A percentile compares a stretch with the other conserved stretches of the same genome.
phyloP scores from a whole-genome alignment of 2,113 vertebrate genomes.

The Eulemur macaco region DNA sequence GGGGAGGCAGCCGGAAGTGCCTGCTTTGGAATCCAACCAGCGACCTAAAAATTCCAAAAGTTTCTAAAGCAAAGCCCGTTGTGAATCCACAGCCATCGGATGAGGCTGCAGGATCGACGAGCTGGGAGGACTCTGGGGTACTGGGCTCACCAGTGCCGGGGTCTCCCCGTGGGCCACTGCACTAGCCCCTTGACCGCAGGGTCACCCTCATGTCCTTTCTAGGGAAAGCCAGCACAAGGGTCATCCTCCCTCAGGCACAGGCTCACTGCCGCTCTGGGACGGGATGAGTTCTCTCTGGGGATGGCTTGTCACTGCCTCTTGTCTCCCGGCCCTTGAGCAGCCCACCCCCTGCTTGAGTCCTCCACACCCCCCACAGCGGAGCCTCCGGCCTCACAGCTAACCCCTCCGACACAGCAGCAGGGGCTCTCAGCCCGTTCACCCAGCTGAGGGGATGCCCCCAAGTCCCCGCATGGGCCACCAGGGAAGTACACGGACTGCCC shows the following conservation, averaged over 20 bases:
- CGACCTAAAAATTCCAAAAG: slow-evolving; percentile 40
- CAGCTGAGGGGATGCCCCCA: background rate
- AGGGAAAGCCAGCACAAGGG: background rate
- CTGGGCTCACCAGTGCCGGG: background rate
- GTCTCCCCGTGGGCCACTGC: background rate
- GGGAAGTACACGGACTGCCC: background rate
- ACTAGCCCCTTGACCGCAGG: too few species aligned
- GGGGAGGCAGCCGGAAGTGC: slow-evolving; percentile 47
- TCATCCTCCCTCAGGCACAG: background rate
- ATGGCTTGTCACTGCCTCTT: background rate
- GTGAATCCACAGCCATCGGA: background rate
- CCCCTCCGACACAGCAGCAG: background rate
- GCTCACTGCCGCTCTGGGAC: background rate
- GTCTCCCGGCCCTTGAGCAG: background rate
- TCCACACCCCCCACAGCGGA: background rate
- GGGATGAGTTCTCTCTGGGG: background rate
- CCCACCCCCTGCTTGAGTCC: background rate
- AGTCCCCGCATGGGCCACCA: accelerated
- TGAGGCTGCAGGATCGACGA: background rate
- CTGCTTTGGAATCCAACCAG: slow-evolving; percentile 49
- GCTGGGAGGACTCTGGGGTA: background rate
- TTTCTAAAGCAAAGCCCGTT: slow-evolving; percentile 15
- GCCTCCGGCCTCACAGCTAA: background rate
- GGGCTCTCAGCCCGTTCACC: background rate
- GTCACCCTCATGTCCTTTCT: background rate